A percentile compares a stretch with the other conserved stretches of the same genome.
Evolutionary conservation across 2,797 vertebrate species (phyloP).

Genomic region (Protosalanx chinensis): DNA sequence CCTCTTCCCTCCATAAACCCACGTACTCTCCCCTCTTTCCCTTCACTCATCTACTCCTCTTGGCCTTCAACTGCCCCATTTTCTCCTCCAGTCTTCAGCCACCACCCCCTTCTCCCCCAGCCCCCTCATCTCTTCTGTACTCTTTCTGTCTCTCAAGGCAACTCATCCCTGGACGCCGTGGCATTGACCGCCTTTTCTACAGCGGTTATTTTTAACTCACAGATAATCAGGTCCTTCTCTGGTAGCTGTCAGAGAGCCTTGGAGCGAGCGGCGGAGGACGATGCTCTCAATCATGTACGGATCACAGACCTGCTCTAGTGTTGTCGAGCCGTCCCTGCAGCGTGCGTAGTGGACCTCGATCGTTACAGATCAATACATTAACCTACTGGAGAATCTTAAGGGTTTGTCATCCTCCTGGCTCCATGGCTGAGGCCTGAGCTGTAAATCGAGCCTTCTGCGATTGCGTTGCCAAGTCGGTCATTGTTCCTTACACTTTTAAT

Average conservation of each 20-base stretch:
- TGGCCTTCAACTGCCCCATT: constrained; percentile 52
- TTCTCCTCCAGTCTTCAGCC: constrained; percentile 27
- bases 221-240: constrained; percentile 41
- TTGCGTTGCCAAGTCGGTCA: neutral
- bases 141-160: constrained; percentile 30
- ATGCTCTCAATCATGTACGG: neutral
- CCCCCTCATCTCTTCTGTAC: constrained; percentile 11
- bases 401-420: neutral
- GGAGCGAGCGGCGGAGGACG: neutral
- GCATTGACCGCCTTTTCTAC: constrained; percentile 50
- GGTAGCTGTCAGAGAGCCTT: constrained; percentile 16
- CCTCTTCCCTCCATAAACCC: neutral
- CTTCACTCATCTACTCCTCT: constrained; percentile 13
- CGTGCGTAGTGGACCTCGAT: neutral
- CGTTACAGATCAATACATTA: neutral
- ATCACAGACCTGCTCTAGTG: neutral
- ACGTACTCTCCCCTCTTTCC: neutral
- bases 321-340: neutral
- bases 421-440: neutral
- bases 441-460: neutral
- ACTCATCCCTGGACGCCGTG: constrained; percentile 42
- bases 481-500: neutral
- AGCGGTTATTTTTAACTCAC: constrained; percentile 57
- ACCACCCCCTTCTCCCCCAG: constrained; percentile 3
- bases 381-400: neutral